Base-by-base conservation (phyloP, 2,888 invertebrate species). In the Leptinotarsa peninsularis region DNA sequence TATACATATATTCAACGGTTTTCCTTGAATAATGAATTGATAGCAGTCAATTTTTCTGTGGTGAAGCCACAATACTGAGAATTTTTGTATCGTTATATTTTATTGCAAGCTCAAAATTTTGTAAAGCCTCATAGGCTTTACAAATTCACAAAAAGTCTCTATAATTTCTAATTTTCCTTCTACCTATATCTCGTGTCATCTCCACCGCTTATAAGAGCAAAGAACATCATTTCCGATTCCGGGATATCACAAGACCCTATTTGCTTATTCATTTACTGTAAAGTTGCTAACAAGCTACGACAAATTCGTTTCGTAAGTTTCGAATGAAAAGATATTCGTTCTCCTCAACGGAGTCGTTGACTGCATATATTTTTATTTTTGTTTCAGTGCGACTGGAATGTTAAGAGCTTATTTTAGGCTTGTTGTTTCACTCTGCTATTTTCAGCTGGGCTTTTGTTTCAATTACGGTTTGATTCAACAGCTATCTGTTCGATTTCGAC, bases 351-450 rank as follows among this genome's bases (percentile, higher is more conserved):
- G 27, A 58, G 58, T 27, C 58, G 58, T 58, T 58, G 58, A 58
- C 58, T 58, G 21, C 23, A 21, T 58, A 23, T 27, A 58, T 58
- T 58, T 58, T 58, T 14, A 58, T 58, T 58, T 23, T 21, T 13
- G 15, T 58, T 58, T 58, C 58, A 58, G 27, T 27, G 23, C 58
- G 21, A 23, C 58, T 58, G 58, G 58, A 58, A 58, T 58, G 58
- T 58, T 27, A 58, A 58, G 58, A 58, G 58, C 58, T 58, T 58
- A 58, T 58, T 58, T 58, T 58, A 58, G 21, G 58, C 58, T 58
- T 58, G 58, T 58, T 58, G 58, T 23, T 58, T 18, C 52, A 15
- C 52, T 52, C 52, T 52, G n/a, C 52, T 52, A 52, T 52, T 58
- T 58, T 58, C 14, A 58, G 58, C 23, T 58, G 58, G 23, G 18